Percentiles rank a stretch among this genome's conserved stretches.
Conservation (phyloP, 2,113 vertebrate genomes). For the Oryzias curvinotus region DNA sequence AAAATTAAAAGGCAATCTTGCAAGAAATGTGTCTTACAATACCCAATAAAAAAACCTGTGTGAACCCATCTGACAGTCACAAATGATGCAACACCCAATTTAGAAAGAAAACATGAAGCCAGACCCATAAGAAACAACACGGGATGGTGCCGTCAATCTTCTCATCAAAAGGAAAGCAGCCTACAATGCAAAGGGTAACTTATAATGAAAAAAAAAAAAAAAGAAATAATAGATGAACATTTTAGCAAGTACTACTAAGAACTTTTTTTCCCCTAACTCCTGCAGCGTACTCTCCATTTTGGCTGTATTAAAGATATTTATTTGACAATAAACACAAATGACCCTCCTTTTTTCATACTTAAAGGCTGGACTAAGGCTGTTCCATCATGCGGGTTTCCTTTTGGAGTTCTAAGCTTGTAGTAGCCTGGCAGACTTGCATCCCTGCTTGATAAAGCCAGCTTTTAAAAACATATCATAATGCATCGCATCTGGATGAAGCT, state of each 20-base stretch:
- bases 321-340: no score
- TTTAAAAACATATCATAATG: conserved; percentile 6
- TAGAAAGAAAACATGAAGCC: neutral
- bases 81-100: conserved; percentile 11
- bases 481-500: conserved; percentile 6
- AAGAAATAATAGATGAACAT: no score
- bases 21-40: conserved; percentile 54
- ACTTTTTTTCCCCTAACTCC: no score
- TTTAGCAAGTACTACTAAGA: no score
- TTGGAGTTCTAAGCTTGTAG: conserved; percentile 31
- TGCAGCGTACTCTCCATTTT: no score
- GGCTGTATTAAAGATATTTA: no score
- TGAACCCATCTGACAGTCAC: conserved; percentile 26
- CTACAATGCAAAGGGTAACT: no score
- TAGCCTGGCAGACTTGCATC: conserved; percentile 48
- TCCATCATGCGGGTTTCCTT: conserved; percentile 3
- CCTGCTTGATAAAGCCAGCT: conserved; percentile 25
- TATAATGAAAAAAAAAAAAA: no score
- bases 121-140: no score
- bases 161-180: neutral
- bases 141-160: neutral
- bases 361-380: neutral
- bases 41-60: conserved; percentile 14
- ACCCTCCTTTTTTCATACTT: neutral
- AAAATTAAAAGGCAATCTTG: conserved; percentile 73